These are phyloP conservation scores for Halcyon malimbica DNA, from an alignment of 2,113 vertebrate genomes.

Conservation along the genomic window DNA sequence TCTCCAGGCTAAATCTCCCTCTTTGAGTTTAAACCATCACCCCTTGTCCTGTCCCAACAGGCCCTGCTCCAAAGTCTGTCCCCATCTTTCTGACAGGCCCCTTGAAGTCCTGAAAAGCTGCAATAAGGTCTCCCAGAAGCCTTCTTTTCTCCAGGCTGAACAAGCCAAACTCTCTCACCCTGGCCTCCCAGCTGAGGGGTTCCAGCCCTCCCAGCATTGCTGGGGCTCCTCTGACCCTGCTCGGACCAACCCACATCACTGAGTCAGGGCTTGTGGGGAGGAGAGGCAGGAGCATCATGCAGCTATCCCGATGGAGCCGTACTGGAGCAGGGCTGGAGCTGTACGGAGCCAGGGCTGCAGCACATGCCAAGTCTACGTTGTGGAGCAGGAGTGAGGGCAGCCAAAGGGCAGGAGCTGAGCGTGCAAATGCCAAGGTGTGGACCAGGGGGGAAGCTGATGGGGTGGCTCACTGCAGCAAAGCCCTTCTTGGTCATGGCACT, in stretches of 20 bases:
- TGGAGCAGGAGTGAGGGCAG: not conserved
- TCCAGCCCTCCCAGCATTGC: not conserved
- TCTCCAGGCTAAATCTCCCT: not conserved
- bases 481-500: not conserved
- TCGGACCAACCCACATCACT: not conserved
- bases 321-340: not conserved
- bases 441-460: not conserved
- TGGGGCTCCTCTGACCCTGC: not conserved
- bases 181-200: not conserved
- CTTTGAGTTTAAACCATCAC: not conserved
- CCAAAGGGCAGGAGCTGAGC: not conserved
- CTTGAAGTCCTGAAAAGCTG: not conserved
- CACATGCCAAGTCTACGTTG: rapidly evolving
- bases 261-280: not conserved
- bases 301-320: rapidly evolving
- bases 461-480: not conserved
- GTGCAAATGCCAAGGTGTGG: rapidly evolving
- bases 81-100: not conserved
- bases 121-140: not conserved
- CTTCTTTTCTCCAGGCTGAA: not conserved
- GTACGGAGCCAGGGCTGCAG: not conserved
- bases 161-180: not conserved
- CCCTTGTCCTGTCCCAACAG: not conserved
- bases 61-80: not conserved
- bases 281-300: not conserved